Evolutionary conservation across 2,888 invertebrate genomes (phyloP), one percentile per base, ranked within the genome.

Genomic region (Anagyrus pseudococci): DNA sequence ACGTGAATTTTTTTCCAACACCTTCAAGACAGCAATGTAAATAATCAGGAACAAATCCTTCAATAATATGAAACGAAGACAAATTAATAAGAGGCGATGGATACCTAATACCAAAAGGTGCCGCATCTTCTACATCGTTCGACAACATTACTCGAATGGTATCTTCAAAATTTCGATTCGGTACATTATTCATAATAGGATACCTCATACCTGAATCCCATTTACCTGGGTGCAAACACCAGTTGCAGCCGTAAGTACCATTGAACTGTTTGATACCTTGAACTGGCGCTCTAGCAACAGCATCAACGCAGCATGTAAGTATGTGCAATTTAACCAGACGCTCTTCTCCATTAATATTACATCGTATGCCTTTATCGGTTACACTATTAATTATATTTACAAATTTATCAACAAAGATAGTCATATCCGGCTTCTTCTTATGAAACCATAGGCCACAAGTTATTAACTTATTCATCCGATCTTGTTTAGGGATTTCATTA

Each of bases 51-150:
- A 44, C 48, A 43, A 54, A 54, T 2, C 58, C 58, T 8, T 43
- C 1, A 48, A 62, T 56, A 15, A 62, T 54, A 43, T 66, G 22
- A 23, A 58, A 62, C 13, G 26, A n/a, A 1, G n/a, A 6, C 20
- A 65, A 47, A 46, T 58, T 47, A 29, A 58, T 54, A 15, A 66
- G 47, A 17, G 54, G 50, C n/a, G 55, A 59, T 29, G 55, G 47
- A 7, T 20, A 15, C n/a, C 26, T 41, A 15, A 58, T 8, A 20
- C 58, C 58, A 4, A 20, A 4, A 2, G 47, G 4, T 25, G 3
- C 4, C 8, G 23, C n/a, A 25, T 8, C 47, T 20, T 47, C 13
- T n/a, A 20, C 22, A 43, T 10, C 8, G 15, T n/a, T 17, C 17
- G 2, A 2, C 19, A 20, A 2, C 22, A 25, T 25, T 20, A 4